These are phyloP conservation scores for Aphidius ervi DNA, from an alignment of 1,140 invertebrate species.

Conservation along the genomic window DNA sequence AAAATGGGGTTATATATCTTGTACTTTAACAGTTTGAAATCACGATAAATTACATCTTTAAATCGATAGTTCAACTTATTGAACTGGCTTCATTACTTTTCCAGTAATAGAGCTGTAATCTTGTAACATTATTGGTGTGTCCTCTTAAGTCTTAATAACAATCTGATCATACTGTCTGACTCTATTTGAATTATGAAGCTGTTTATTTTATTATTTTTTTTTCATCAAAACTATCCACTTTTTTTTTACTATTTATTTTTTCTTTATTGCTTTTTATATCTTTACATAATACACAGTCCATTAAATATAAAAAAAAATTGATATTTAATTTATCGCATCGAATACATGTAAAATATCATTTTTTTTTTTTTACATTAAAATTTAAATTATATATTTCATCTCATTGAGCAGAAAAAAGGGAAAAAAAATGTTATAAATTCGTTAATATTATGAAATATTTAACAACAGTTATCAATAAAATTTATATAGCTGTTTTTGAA, in stretches of 20 bases:
- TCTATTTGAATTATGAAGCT: constrained; percentile 36
- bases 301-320: too few species aligned
- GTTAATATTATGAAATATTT: background rate
- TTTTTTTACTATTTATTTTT: background rate
- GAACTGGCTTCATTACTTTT: constrained; percentile 3
- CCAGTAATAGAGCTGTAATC: constrained; percentile 41
- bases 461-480: background rate
- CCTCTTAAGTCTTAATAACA: constrained; percentile 47
- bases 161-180: constrained; percentile 30
- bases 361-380: too few species aligned
- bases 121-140: constrained; percentile 40
- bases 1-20: background rate
- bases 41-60: constrained; percentile 37
- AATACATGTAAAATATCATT: too few species aligned
- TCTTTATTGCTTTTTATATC: too few species aligned
- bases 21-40: constrained; percentile 29
- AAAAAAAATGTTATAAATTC: background rate
- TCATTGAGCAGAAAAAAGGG: too few species aligned
- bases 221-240: constrained; percentile 22
- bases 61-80: constrained; percentile 36
- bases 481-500: background rate
- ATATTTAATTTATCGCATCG: too few species aligned
- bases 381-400: too few species aligned
- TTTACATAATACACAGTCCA: too few species aligned
- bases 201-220: constrained; percentile 14